These are phyloP conservation scores for Sternarchorhynchus goeldii DNA, from an alignment of 2,797 vertebrate genomes.

Conservation along the genomic window DNA sequence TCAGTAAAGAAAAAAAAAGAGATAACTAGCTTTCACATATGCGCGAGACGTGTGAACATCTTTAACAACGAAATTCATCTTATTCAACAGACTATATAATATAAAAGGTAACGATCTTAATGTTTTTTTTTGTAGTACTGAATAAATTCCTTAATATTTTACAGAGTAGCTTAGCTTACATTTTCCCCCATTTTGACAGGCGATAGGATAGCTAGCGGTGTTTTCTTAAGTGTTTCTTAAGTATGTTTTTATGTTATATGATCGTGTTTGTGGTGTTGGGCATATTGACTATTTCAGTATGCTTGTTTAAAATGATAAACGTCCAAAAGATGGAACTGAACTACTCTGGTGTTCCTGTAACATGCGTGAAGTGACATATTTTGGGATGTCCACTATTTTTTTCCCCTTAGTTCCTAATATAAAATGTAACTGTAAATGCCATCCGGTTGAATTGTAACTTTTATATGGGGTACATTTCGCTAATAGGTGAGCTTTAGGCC, in stretches of 20 bases:
- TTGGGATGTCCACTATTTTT: no score
- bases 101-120: neutral
- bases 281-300: neutral
- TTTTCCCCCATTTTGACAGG: neutral
- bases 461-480: no score
- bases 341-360: slow-evolving; percentile 47
- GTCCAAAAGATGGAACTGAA: slow-evolving; percentile 43
- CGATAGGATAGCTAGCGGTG: no score
- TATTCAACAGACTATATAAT: no score
- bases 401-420: no score
- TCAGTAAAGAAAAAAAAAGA: neutral
- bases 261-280: no score
- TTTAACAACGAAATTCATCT: accelerated
- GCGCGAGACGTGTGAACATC: accelerated
- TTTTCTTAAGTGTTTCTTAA: no score
- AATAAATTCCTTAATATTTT: neutral
- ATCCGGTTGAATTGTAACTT: no score
- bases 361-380: no score
- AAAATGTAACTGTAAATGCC: no score
- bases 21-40: neutral
- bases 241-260: neutral
- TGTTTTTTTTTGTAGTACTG: neutral
- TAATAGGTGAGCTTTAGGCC: no score
- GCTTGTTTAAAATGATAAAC: neutral
- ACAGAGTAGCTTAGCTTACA: neutral